Evolutionary conservation across 2,888 invertebrate species (phyloP).

Genomic region (Drosophila sordidapex): DNA sequence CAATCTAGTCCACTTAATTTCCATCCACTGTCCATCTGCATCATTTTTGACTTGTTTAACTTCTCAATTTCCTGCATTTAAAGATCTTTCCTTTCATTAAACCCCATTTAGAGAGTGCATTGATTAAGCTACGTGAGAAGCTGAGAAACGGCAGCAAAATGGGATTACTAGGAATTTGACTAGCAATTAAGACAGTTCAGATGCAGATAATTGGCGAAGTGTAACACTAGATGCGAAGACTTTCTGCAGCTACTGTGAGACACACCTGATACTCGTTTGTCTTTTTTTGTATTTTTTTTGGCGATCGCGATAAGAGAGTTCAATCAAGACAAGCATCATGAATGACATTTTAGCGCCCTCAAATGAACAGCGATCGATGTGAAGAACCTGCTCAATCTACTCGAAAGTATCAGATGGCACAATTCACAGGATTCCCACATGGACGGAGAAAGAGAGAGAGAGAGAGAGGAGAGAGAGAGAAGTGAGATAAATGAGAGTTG

Average conservation of each 20-base stretch:
- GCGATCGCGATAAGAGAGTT: slow-evolving; percentile 40
- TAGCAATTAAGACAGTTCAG: slow-evolving; percentile 54
- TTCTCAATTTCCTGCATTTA: slow-evolving; percentile 34
- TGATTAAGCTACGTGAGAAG: slow-evolving; percentile 56
- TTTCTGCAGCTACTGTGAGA: slow-evolving; percentile 38
- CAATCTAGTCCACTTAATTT: neutral
- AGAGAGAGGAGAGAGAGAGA: slow-evolving; percentile 1
- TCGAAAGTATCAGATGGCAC: slow-evolving; percentile 64
- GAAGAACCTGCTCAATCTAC: slow-evolving; percentile 53
- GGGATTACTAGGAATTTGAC: slow-evolving; percentile 54
- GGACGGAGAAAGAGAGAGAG: neutral
- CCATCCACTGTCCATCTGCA: slow-evolving; percentile 2
- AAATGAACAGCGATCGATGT: slow-evolving; percentile 42
- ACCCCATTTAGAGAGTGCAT: slow-evolving; percentile 13
- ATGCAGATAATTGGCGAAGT: slow-evolving; percentile 54
- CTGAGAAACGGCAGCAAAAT: slow-evolving; percentile 1
- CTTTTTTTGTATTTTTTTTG: neutral
- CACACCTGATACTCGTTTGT: slow-evolving; percentile 28
- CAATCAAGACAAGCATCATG: slow-evolving; percentile 68
- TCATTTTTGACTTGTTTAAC: slow-evolving; percentile 12
- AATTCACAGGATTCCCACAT: slow-evolving; percentile 51
- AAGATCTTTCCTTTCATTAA: slow-evolving; percentile 11
- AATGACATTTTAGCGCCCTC: slow-evolving; percentile 65
- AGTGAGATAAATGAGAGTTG: slow-evolving; percentile 18
- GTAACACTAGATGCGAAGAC: slow-evolving; percentile 53